Percentiles rank a stretch among this genome's conserved stretches.
phyloP scores from a whole-genome alignment of 2,888 invertebrate species.

The Nycteola revayana region DNA sequence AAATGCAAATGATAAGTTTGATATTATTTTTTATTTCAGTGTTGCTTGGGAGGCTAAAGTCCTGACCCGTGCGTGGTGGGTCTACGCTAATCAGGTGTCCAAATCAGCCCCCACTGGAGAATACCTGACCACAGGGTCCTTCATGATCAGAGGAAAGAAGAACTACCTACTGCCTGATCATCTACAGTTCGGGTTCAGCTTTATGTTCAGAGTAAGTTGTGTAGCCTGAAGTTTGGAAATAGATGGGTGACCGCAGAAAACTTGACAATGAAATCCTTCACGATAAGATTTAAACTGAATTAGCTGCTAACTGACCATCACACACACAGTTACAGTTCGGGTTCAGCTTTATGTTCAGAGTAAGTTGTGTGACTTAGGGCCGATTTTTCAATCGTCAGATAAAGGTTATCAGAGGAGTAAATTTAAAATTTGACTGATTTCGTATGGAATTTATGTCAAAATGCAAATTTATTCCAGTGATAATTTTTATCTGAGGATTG shows the following conservation, averaged over 20 bases:
- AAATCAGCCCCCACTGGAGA: constrained; percentile 99
- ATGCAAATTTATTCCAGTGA: too few relatives aligned
- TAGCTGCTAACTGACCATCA: constrained; percentile 95
- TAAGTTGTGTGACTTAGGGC: too few relatives aligned
- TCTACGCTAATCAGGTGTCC: constrained; percentile 95
- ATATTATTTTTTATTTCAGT: constrained; percentile 79
- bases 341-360: constrained; percentile 93
- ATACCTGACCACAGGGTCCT: constrained; percentile 97
- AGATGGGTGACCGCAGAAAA: constrained; percentile 93
- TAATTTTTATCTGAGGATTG: too few relatives aligned
- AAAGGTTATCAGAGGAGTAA: too few relatives aligned
- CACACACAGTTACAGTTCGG: constrained; percentile 98
- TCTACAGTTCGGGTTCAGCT: constrained; percentile 95
- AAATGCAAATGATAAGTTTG: too few relatives aligned
- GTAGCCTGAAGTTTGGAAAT: background rate
- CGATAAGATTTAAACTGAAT: constrained; percentile 98
- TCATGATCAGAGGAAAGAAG: constrained; percentile 98
- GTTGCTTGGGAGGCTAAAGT: constrained; percentile 99
- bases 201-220: constrained; percentile 88
- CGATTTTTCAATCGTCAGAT: too few relatives aligned
- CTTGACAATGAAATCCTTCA: constrained; percentile 97
- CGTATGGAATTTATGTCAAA: too few relatives aligned
- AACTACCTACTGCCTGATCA: constrained; percentile 97
- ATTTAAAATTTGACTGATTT: too few relatives aligned
- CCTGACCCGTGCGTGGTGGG: constrained; percentile 98